Evolutionary conservation across 2,113 vertebrate genomes (phyloP), one percentile per base, ranked within the genome.

Genomic region (Colinus virginianus): DNA sequence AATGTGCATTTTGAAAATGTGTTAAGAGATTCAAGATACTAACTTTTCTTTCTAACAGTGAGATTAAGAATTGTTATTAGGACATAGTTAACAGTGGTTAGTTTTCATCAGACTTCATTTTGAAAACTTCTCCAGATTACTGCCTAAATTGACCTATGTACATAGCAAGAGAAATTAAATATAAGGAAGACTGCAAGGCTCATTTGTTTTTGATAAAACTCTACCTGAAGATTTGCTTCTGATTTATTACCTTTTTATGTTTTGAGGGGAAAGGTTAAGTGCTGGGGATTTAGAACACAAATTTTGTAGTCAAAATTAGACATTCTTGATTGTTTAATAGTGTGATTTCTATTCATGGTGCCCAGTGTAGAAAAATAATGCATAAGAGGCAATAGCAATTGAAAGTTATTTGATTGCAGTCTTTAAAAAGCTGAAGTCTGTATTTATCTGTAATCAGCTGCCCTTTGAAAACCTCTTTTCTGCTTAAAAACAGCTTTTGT

Each of bases 381-480:
- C 93, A 95, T 79, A 64, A 95, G 91, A 87, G 85, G 78, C 96
- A 95, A 86, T 88, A 96, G 95, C 93, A 96, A 96, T 95, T 96
- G 87, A 86, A 97, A 97, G 95, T 95, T 97, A 96, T 97, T 97
- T 97, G 96, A 98, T 97, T 98, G 97, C 92, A 92, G 86, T 80
- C 78, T 96, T 96, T 90, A 92, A 97, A 97, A 92, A 84, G 80
- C 95, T 95, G 96, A 97, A 97, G 96, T 95, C 93, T 95, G 85
- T 97, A 97, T 96, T 97, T 97, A 97, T 93, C 95, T 96, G 91
- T 96, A 98, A 98, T 98, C 97, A 98, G 93, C 96, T 97, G 97
- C 94, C 95, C 97, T 97, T 97, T 97, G 96, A 97, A 97, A 97
- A 90, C 91, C 89, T 96, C 92, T 96, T 96, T 97, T 97, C 95